A percentile compares a stretch with the other conserved stretches of the same genome.
phyloP scores from a whole-genome alignment of 2,113 vertebrate species.

The Caranx melampygus region DNA sequence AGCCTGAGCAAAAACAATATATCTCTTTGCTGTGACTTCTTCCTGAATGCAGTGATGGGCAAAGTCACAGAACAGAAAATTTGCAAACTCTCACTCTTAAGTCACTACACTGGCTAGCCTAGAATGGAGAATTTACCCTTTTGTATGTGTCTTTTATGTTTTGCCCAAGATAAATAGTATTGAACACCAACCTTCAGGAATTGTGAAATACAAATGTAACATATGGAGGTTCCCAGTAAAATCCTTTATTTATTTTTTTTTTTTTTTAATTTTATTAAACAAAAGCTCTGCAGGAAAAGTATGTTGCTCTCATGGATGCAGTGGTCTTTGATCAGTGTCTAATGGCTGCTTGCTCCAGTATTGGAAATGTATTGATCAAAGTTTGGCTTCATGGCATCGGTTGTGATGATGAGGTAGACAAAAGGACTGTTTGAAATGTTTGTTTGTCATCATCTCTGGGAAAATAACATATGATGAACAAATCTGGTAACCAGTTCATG shows the following conservation, averaged over 20 bases:
- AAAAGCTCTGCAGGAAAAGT: neutral
- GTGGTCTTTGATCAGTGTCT: neutral
- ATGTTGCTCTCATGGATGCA: neutral
- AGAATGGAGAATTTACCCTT: neutral
- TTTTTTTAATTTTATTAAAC: too few species aligned
- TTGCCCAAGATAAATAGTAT: neutral
- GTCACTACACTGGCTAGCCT: neutral
- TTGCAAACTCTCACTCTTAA: neutral
- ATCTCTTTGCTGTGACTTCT: neutral
- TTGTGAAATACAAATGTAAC: neutral
- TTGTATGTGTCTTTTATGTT: neutral
- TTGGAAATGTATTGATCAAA: neutral
- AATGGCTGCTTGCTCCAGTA: neutral
- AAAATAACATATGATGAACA: neutral
- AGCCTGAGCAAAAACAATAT: neutral
- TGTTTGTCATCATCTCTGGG: neutral
- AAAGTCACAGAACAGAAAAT: neutral
- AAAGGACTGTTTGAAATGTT: too few species aligned
- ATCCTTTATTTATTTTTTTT: too few species aligned
- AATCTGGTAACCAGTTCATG: too few species aligned
- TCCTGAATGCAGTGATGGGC: conserved; percentile 3
- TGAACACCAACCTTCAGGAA: neutral
- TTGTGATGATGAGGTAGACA: too few species aligned
- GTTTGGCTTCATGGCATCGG: neutral
- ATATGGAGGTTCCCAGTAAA: neutral